A percentile compares a stretch with the other conserved stretches of the same genome.
These are phyloP conservation scores for Eudasyphora cyanicolor DNA, from an alignment of 2,888 invertebrate genomes.

Conservation along the genomic window DNA sequence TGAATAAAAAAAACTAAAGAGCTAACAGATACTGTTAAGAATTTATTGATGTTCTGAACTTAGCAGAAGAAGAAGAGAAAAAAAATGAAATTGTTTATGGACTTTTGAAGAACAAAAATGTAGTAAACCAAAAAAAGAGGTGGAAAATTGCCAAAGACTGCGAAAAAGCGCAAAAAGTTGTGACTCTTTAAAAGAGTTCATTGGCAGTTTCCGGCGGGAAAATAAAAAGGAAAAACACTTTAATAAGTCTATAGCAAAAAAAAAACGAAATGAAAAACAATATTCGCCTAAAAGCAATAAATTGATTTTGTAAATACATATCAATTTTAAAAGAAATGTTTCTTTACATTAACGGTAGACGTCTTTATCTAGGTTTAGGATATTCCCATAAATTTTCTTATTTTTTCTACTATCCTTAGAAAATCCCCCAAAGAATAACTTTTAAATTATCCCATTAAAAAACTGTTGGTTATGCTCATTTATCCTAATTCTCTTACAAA, in stretches of 20 bases:
- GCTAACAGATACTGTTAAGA: conserved; percentile 25
- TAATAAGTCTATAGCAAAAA: neutral
- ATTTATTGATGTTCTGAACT: conserved; percentile 50
- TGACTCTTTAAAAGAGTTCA: neutral
- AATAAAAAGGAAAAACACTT: neutral
- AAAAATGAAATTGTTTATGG: conserved; percentile 14
- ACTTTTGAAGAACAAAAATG: conserved; percentile 1
- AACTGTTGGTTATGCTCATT: conserved; percentile 25
- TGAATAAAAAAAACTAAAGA: conserved; percentile 10
- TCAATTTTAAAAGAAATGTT: no score
- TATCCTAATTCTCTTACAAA: conserved; percentile 45
- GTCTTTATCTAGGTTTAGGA: neutral
- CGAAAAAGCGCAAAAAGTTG: neutral
- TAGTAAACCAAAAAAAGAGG: neutral
- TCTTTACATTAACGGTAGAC: no score
- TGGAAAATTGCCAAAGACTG: conserved; percentile 29
- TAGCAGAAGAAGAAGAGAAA: no score
- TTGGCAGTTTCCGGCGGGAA: neutral
- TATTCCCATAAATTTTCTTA: neutral
- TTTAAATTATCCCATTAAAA: conserved; percentile 19
- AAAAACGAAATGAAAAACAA: neutral
- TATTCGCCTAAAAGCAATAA: neutral
- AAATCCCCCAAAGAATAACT: neutral
- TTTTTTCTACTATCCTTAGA: neutral
- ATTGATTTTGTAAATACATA: neutral